Base-by-base conservation (phyloP, 92 coral and sea anemone species). In the Zoanthus sociatus region DNA sequence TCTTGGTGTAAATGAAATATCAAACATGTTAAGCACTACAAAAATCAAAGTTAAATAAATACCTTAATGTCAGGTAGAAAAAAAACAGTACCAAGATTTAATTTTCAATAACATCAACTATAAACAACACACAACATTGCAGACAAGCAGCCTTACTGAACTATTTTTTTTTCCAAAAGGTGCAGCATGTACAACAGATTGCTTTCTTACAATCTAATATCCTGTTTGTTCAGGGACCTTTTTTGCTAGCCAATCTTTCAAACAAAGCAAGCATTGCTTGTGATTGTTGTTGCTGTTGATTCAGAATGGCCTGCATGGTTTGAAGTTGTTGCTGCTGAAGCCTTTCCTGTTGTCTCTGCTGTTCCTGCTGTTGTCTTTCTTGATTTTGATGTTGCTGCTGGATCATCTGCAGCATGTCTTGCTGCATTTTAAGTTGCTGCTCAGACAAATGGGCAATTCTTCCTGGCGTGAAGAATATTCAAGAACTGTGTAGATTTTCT, bases 281-380 rank as follows among this genome's bases (percentile, higher is more conserved):
- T 70, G 74, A 70, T n/a, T 70, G 74, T 70, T 70, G 74, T 66
- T 82, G 63, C 45, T 82, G 86, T 30, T 82, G 86, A 21, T 1
- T 63, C 14, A 63, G 30, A 63, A 63, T 63, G 18, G 70, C 7
- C 18, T 74, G 78, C 55, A 54, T 55, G 45, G 84, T 60, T 79
- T 54, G 84, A 26, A 79, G 72, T 66, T 82, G 63, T 31, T 82
- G 86, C 54, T 82, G 86, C 30, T 64, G 76, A 9, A 82, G 63
- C 76, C 54, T 37, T 37, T 64, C 54, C 60, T 82, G 86, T 30
- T 32, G 76, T 67, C 56, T 67, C 75, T 66, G 76, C 11, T 63
- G 86, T 82, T 82, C 56, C n/a, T 82, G 77, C 32, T 82, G 77
- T 58, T 82, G 76, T 63, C 32, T 31, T 82, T 82, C 77, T 17